Evolutionary conservation across 2,888 invertebrate genomes (phyloP).

Genomic region (Chloromyia formosa): DNA sequence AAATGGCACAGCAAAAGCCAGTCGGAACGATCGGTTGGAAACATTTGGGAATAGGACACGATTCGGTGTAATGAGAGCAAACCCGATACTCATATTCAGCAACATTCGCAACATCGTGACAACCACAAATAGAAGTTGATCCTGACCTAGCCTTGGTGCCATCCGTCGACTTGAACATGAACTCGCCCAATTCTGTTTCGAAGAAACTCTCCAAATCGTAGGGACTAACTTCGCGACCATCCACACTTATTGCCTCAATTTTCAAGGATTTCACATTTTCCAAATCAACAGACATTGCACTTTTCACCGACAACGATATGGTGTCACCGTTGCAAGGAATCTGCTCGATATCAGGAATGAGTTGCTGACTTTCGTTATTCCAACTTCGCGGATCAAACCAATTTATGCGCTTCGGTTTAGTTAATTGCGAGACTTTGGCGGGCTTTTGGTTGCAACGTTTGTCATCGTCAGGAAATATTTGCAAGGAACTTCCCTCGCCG

Average conservation of each 20-base stretch:
- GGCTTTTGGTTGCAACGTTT: not conserved
- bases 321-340: conserved; percentile 61
- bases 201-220: conserved; percentile 57
- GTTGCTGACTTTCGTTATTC: conserved; percentile 51
- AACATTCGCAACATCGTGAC: conserved; percentile 55
- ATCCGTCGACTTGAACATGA: conserved; percentile 58
- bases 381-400: conserved; percentile 62
- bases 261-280: conserved; percentile 56
- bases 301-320: conserved; percentile 54
- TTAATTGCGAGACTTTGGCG: not conserved
- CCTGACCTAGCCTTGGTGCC: conserved; percentile 52
- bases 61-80: conserved; percentile 56
- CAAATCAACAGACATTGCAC: conserved; percentile 57
- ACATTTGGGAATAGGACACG: conserved; percentile 59
- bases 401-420: conserved; percentile 6
- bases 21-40: conserved; percentile 57
- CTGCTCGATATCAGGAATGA: conserved; percentile 58
- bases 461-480: not conserved
- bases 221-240: conserved; percentile 57
- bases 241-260: conserved; percentile 57
- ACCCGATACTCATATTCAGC: conserved; percentile 55
- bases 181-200: conserved; percentile 58
- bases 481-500: not conserved
- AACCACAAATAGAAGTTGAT: conserved; percentile 60
- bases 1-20: conserved; percentile 61